Evolutionary conservation across 2,888 invertebrate species (phyloP), one percentile per base, ranked within the genome.

Genomic region (Carcina quercana): DNA sequence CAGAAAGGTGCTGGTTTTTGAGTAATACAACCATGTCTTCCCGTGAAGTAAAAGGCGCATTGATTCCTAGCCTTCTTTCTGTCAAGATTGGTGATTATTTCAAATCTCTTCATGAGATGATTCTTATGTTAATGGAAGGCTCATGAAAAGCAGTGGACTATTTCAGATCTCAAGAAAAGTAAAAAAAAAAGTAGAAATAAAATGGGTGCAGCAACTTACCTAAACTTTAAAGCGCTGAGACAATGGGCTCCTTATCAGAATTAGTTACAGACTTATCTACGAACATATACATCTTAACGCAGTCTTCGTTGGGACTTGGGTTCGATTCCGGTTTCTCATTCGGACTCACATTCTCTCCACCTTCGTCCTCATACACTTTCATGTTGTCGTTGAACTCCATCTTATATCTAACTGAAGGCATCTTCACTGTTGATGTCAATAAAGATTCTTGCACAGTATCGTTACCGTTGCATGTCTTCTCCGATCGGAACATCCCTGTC

Each of bases 211-310:
- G 8, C 20, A 27, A 32, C 37, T 37, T 24, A 37, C 37, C 37
- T 22, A 15, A 42, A 52, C 45, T 58, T n/a, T 78, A 82, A 54
- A 83, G 59, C 33, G 75, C 76, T 32, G 82, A 83, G 25, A 83
- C 82, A 42, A 82, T 79, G 6, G 79, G 82, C 42, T 76, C 76
- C 59, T 73, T 83, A 58, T 82, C 80, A 30, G 79, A 76, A 17
- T 66, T 59, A 38, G 56, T 59, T 35, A 72, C 59, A 50, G 79
- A 59, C 52, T 82, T 80, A 63, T 83, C 82, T 50, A 67, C 75
- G 59, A 80, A 75, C 80, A 80, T 79, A 45, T 78, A 80, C 82
- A 83, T 79, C 55, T 78, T 78, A 47, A 82, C 65, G 40, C 75
- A 73, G 70, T 79, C 78, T 71, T 79, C 78, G 19, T 63, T 70